phyloP scores from a whole-genome alignment of 2,888 invertebrate genomes.

The Acanthopleura granulata region DNA sequence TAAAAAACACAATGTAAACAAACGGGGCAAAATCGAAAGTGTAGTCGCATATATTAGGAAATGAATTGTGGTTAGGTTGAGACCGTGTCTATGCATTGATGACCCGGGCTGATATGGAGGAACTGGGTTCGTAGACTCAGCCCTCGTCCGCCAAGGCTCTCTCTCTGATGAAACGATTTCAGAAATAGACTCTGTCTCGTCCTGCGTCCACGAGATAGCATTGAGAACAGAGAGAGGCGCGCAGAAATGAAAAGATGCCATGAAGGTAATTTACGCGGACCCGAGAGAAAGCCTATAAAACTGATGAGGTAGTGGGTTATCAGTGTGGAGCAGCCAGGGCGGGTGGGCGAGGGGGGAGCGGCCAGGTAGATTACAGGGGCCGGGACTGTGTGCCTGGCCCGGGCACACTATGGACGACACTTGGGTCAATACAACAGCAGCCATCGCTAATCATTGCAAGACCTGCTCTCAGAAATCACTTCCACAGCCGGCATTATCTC shows the following conservation, averaged over 20 bases:
- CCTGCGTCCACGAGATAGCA: conserved; percentile 7
- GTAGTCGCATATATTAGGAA: conserved; percentile 18
- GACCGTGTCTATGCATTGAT: conserved; percentile 15
- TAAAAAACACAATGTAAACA: conserved; percentile 2
- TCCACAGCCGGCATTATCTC: background rate
- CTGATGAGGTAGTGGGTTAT: conserved; percentile 12
- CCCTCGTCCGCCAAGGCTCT: background rate
- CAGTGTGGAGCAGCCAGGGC: background rate
- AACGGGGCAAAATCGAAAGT: conserved; percentile 14
- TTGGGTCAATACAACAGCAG: background rate
- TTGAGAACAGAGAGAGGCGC: background rate
- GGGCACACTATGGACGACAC: background rate
- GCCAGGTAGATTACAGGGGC: conserved; percentile 2
- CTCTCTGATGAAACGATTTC: background rate
- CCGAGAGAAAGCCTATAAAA: conserved; percentile 18
- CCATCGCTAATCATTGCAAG: background rate
- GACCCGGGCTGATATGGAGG: background rate
- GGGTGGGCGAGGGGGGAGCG: background rate
- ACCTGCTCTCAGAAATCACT: background rate
- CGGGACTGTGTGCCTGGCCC: background rate
- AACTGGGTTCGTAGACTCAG: background rate
- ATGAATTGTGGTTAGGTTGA: background rate
- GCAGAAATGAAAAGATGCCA: background rate
- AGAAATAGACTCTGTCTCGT: background rate
- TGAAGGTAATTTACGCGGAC: conserved; percentile 8